Percentiles rank a stretch among this genome's conserved stretches.
Conservation (phyloP, 2,888 invertebrate genomes). For the Nomada lathburiana region DNA sequence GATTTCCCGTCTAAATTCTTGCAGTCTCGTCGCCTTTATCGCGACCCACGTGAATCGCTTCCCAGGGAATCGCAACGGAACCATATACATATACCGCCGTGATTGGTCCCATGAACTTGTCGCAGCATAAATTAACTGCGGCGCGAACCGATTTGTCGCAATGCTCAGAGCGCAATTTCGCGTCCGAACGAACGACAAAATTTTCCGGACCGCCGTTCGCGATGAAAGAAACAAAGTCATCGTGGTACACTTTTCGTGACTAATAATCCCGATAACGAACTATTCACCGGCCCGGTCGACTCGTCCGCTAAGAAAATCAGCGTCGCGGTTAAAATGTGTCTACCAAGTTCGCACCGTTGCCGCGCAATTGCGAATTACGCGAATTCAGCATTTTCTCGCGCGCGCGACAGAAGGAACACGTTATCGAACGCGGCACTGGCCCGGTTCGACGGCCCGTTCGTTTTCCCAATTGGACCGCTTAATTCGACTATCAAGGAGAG, state of each 20-base stretch:
- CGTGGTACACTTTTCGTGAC: constrained; percentile 9
- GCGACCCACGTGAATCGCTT: constrained; percentile 48
- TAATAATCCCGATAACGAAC: constrained; percentile 30
- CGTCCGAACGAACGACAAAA: too few species aligned
- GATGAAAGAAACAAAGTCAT: not conserved
- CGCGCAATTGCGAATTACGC: constrained; percentile 11
- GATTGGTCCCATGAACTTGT: constrained; percentile 13
- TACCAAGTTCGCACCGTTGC: not conserved
- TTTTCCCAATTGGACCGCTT: constrained; percentile 37
- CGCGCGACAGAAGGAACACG: constrained; percentile 15
- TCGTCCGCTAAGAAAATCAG: constrained; percentile 10
- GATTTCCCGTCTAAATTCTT: constrained; percentile 64
- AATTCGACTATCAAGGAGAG: constrained; percentile 58
- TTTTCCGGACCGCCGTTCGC: too few species aligned
- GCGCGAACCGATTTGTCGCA: too few species aligned
- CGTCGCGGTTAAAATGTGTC: constrained; percentile 5
- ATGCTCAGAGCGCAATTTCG: too few species aligned
- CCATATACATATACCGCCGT: constrained; percentile 16
- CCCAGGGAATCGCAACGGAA: constrained; percentile 37
- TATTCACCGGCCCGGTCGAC: constrained; percentile 2
- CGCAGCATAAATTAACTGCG: not conserved
- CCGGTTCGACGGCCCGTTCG: constrained; percentile 15
- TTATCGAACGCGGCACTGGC: constrained; percentile 10
- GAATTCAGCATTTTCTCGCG: constrained; percentile 33
- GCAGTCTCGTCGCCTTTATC: constrained; percentile 14